Percentiles rank a stretch among this genome's conserved stretches.
Conservation (phyloP, 2,797 vertebrate genomes). For the Synaphobranchus kaupii region DNA sequence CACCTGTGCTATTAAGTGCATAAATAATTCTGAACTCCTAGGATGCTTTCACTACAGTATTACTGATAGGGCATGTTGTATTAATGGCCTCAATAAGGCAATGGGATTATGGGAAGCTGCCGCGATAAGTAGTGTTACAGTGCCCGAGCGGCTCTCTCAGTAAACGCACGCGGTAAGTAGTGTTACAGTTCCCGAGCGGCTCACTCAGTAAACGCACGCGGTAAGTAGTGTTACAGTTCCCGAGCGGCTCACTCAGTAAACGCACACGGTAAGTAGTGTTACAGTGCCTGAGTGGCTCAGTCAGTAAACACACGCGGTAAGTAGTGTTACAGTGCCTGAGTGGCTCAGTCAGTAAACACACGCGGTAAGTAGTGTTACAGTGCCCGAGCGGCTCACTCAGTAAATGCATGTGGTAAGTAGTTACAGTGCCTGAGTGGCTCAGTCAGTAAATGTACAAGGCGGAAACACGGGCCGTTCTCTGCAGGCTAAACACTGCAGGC, state of each 20-base stretch:
- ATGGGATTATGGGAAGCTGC: neutral
- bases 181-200: neutral
- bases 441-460: neutral
- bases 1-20: neutral
- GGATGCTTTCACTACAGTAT: neutral
- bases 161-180: too few species aligned
- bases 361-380: neutral
- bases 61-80: neutral
- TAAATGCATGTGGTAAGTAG: neutral
- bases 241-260: too few species aligned
- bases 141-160: too few species aligned
- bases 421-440: too few species aligned
- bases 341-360: too few species aligned
- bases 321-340: too few species aligned
- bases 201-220: too few species aligned
- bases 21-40: neutral
- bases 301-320: too few species aligned
- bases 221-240: neutral
- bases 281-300: too few species aligned
- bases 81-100: neutral
- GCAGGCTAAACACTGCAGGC: neutral
- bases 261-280: too few species aligned
- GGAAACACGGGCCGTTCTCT: neutral
- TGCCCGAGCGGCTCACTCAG: neutral
- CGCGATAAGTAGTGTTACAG: neutral